Evolutionary conservation across 2,888 invertebrate genomes (phyloP).

Genomic region (Punctoribates punctum): DNA sequence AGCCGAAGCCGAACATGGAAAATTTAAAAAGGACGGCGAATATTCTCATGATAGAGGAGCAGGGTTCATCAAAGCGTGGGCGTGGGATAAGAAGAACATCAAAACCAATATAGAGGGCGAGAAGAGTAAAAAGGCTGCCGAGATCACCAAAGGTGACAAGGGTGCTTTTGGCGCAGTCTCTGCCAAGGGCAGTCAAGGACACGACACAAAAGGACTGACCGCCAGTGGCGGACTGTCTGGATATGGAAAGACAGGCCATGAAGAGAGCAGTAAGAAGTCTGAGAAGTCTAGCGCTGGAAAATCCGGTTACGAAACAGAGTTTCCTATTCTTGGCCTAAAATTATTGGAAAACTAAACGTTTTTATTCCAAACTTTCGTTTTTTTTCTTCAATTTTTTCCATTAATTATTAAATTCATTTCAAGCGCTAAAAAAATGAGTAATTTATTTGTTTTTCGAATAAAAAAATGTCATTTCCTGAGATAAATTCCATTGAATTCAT

Average conservation of each 20-base stretch:
- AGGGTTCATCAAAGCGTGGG: conserved; percentile 41
- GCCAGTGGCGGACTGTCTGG: not conserved
- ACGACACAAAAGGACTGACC: not conserved
- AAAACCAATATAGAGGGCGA: not conserved
- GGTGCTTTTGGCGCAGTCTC: not conserved
- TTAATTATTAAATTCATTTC: too few relatives aligned
- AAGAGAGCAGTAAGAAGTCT: not conserved
- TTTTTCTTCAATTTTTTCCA: too few relatives aligned
- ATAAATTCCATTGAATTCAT: too few relatives aligned
- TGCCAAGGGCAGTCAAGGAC: not conserved
- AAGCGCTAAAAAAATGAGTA: too few relatives aligned
- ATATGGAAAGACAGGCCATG: not conserved
- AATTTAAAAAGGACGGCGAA: not conserved
- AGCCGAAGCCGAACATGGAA: not conserved
- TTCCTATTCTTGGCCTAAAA: conserved; percentile 30
- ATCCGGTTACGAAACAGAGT: not conserved
- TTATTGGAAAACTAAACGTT: too few relatives aligned
- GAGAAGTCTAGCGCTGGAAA: not conserved
- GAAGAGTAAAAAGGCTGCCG: not conserved
- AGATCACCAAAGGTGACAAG: not conserved
- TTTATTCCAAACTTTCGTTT: too few relatives aligned
- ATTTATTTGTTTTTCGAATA: too few relatives aligned
- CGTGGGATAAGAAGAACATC: conserved; percentile 29
- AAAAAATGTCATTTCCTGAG: too few relatives aligned
- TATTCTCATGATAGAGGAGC: conserved; percentile 35